A percentile compares a stretch with the other conserved stretches of the same genome.
These are phyloP conservation scores for Halcyon senegalensis DNA, from an alignment of 2,113 vertebrate genomes.

Conservation along the genomic window DNA sequence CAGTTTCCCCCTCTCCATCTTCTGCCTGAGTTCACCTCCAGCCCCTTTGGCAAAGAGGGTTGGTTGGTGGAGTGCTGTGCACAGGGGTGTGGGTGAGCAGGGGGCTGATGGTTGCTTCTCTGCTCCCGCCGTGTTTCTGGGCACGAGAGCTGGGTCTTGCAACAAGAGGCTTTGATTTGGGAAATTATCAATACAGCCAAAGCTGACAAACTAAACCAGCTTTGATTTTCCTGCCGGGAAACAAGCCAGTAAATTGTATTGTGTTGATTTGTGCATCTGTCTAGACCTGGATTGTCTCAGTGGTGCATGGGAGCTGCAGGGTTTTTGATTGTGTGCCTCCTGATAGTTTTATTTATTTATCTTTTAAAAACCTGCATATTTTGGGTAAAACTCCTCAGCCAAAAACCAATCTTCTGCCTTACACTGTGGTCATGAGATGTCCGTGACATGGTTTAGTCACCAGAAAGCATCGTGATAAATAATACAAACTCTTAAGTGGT, in stretches of 20 bases:
- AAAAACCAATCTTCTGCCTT: neutral
- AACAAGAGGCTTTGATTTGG: neutral
- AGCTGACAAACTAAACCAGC: neutral
- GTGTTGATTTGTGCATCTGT: neutral
- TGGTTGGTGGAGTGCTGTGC: fast-evolving
- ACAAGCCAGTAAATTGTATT: neutral
- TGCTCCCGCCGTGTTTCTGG: neutral
- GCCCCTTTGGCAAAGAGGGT: neutral
- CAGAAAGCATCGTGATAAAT: neutral
- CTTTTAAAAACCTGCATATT: neutral
- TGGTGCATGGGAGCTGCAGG: neutral
- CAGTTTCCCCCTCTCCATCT: fast-evolving
- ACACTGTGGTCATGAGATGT: neutral
- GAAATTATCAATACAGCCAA: neutral
- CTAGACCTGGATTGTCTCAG: neutral
- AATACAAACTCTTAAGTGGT: neutral
- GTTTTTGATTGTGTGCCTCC: neutral
- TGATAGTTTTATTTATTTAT: neutral
- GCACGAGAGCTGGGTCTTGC: neutral
- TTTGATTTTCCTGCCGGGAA: neutral
- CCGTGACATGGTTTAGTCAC: neutral
- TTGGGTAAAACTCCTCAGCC: neutral
- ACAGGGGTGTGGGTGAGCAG: neutral
- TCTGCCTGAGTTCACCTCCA: neutral
- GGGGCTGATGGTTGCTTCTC: neutral